Conservation (phyloP, 2,797 vertebrate species). For the Oceanodroma leucorhoa region DNA sequence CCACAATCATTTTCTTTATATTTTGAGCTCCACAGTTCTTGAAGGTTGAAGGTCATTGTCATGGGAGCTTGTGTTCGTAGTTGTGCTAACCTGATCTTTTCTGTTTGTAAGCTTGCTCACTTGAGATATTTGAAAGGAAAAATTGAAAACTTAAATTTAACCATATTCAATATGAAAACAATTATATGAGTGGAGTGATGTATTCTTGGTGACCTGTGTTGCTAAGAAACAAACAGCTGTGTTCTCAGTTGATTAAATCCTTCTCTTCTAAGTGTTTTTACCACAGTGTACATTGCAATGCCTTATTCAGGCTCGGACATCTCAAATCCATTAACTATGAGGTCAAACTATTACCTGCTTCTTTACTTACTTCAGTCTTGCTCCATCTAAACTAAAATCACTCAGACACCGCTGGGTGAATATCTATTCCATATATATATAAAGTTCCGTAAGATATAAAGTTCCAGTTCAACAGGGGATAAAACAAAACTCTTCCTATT, state of each 20-base stretch:
- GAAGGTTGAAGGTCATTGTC: neutral
- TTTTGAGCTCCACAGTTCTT: neutral
- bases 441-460: neutral
- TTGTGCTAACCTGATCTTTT: neutral
- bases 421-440: neutral
- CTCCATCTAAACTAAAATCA: neutral
- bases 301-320: neutral
- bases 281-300: neutral
- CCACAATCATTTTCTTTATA: neutral
- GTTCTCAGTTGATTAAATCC: constrained; percentile 22
- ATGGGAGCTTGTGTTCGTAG: neutral
- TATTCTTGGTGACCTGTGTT: constrained; percentile 21
- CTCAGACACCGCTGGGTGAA: neutral
- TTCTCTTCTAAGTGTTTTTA: neutral
- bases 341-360: neutral
- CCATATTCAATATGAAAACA: neutral
- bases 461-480: neutral
- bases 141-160: neutral
- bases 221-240: constrained; percentile 17
- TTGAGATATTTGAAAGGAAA: neutral
- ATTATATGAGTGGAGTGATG: neutral
- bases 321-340: neutral
- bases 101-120: neutral
- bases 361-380: neutral
- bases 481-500: neutral